phyloP scores from a whole-genome alignment of 2,888 invertebrate species.

The Acanthosepion pharaonis region DNA sequence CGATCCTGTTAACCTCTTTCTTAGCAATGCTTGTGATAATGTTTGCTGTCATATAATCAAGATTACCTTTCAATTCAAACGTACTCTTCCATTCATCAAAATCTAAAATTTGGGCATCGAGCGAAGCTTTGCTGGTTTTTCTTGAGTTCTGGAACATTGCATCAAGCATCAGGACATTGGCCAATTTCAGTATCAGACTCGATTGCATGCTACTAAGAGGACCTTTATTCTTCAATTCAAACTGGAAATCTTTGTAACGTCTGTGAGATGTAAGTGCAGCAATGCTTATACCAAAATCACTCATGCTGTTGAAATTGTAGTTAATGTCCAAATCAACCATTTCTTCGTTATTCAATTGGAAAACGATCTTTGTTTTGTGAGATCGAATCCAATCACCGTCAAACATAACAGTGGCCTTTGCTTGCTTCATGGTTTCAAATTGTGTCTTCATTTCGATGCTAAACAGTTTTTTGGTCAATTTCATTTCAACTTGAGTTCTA shows the following conservation, averaged over 20 bases:
- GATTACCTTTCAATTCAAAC: neutral
- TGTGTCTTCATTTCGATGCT: neutral
- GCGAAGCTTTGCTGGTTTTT: neutral
- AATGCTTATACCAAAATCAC: neutral
- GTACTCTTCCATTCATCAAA: slow-evolving; percentile 6
- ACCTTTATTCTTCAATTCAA: neutral
- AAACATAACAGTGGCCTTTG: neutral
- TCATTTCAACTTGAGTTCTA: neutral
- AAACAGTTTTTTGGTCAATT: neutral
- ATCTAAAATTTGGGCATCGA: neutral
- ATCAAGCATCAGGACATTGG: neutral
- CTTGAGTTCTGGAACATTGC: neutral
- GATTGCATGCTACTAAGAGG: neutral
- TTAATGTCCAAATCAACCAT: neutral
- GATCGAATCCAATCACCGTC: neutral
- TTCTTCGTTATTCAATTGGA: neutral
- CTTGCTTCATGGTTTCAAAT: neutral
- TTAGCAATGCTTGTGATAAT: neutral
- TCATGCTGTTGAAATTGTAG: neutral
- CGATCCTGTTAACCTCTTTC: neutral
- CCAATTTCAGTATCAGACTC: neutral
- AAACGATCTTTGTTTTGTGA: neutral
- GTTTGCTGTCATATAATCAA: neutral
- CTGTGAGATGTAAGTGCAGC: neutral
- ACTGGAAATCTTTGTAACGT: neutral